These are phyloP conservation scores for Paratrypauchen microcephalus DNA, from an alignment of 2,797 vertebrate species.

Conservation along the genomic window DNA sequence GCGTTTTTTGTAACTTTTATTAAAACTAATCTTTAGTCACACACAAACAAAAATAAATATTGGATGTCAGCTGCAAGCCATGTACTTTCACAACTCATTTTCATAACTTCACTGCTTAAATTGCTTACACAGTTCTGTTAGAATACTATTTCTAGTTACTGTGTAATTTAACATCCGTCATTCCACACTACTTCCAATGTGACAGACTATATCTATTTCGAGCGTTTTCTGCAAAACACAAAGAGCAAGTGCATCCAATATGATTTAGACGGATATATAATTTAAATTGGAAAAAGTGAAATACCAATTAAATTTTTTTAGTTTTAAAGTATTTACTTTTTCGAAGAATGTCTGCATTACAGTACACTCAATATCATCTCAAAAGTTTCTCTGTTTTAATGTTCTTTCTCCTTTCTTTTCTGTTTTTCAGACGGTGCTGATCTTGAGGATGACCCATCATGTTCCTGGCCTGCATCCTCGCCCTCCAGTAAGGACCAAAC, in stretches of 20 bases:
- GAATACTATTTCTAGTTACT: too few species aligned
- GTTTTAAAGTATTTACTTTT: not conserved
- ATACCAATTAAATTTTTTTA: not conserved
- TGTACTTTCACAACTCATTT: not conserved
- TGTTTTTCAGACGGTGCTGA: constrained; percentile 87
- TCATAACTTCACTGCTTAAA: not conserved
- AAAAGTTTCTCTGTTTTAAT: constrained; percentile 5
- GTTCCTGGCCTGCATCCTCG: constrained; percentile 97
- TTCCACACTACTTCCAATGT: not conserved
- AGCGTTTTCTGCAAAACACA: not conserved
- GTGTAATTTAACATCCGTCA: not conserved
- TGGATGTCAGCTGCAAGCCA: not conserved
- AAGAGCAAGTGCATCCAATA: not conserved
- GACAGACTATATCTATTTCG: not conserved
- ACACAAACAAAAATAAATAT: constrained; percentile 3
- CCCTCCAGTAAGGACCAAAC: constrained; percentile 99
- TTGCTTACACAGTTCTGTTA: not conserved
- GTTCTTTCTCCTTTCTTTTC: constrained; percentile 4
- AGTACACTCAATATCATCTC: not conserved
- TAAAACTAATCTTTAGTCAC: constrained; percentile 1
- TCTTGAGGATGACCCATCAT: constrained; percentile 95
- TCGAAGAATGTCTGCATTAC: not conserved
- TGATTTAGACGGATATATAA: not conserved
- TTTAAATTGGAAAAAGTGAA: not conserved
- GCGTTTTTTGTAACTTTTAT: not conserved